Conservation (phyloP, 2,113 vertebrate genomes). For the Hyla sarda region DNA sequence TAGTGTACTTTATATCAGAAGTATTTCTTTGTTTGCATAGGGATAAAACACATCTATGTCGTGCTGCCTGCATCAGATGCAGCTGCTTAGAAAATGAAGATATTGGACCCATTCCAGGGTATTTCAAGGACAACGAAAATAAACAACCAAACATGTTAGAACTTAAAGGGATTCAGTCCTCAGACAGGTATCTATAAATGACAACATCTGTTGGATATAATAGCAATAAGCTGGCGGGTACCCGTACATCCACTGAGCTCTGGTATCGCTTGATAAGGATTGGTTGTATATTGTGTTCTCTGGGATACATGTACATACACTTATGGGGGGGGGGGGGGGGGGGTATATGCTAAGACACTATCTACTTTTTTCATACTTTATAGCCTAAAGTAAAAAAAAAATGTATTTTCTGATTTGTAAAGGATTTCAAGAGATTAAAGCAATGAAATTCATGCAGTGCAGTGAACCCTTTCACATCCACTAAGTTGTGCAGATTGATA, state of each 20-base stretch:
- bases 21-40: background rate
- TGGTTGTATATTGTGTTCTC: background rate
- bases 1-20: background rate
- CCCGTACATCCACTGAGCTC: background rate
- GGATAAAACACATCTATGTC: background rate
- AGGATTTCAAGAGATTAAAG: no score
- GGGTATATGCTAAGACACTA: no score
- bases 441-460: no score
- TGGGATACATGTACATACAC: background rate
- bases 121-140: constrained; percentile 4
- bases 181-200: background rate
- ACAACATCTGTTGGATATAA: background rate
- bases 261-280: background rate
- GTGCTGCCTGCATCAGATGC: background rate
- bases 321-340: no score
- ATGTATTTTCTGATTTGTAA: no score
- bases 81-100: background rate
- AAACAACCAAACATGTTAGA: background rate
- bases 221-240: background rate
- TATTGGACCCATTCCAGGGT: background rate
- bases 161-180: background rate
- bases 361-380: background rate
- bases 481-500: no score
- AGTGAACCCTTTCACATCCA: no score
- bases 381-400: no score